Conservation (phyloP, 2,888 invertebrate genomes). For the Muschampia plurimacula region DNA sequence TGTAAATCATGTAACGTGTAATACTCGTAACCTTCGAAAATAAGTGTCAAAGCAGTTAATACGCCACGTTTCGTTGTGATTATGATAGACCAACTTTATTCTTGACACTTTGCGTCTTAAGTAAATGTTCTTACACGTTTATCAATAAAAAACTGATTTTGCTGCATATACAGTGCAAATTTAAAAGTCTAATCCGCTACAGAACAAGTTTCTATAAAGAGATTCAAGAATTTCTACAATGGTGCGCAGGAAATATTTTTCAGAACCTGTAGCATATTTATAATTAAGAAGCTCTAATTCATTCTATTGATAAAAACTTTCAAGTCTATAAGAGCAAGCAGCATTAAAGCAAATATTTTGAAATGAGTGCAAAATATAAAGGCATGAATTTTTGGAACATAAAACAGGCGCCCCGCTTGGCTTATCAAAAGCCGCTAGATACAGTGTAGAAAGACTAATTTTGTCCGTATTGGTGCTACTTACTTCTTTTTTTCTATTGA, state of each 20-base stretch:
- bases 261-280: not conserved
- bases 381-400: not conserved
- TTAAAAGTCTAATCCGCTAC: slow-evolving; percentile 22
- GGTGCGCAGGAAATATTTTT: not conserved
- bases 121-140: not conserved
- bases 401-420: too few relatives aligned
- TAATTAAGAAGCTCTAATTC: not conserved
- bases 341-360: not conserved
- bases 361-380: not conserved
- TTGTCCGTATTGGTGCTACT: too few relatives aligned
- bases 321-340: not conserved
- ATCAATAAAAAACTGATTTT: slow-evolving; percentile 8
- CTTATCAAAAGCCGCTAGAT: too few relatives aligned
- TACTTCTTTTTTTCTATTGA: too few relatives aligned
- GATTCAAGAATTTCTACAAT: slow-evolving; percentile 20
- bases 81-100: too few relatives aligned
- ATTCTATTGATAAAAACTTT: not conserved
- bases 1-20: too few relatives aligned
- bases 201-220: slow-evolving; percentile 13
- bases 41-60: too few relatives aligned
- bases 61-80: too few relatives aligned
- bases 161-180: slow-evolving; percentile 21
- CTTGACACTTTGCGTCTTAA: too few relatives aligned
- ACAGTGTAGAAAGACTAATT: too few relatives aligned
- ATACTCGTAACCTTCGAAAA: too few relatives aligned